These are phyloP conservation scores for Tragelaphus buxtoni DNA, from an alignment of 2,113 vertebrate genomes.

Conservation along the genomic window DNA sequence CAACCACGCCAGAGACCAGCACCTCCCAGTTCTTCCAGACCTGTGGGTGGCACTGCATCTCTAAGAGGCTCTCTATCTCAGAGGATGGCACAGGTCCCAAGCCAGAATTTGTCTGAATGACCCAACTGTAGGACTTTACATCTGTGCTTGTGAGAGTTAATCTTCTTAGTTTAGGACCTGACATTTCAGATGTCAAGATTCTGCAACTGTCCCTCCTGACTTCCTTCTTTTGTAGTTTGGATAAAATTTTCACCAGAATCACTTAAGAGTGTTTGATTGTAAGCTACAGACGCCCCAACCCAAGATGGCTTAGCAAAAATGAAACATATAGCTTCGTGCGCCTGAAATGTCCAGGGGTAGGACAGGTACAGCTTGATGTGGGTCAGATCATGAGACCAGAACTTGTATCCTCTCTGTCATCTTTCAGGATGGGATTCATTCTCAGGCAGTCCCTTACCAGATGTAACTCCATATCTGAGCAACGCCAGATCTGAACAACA, in stretches of 20 bases:
- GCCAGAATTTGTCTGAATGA: background rate
- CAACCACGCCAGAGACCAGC: background rate
- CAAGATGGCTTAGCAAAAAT: background rate
- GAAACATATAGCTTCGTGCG: rapidly evolving
- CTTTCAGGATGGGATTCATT: background rate
- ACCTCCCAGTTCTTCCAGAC: background rate
- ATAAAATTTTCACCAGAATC: background rate
- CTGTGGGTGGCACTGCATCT: background rate
- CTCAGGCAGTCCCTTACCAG: background rate
- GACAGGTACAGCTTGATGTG: background rate
- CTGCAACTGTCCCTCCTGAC: background rate
- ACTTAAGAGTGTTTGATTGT: background rate
- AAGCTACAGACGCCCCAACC: background rate
- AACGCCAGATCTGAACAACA: background rate
- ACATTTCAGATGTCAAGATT: background rate
- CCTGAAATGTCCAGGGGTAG: background rate
- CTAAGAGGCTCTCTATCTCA: background rate
- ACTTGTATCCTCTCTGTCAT: background rate
- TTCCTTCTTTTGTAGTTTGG: background rate
- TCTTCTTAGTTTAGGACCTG: background rate
- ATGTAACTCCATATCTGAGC: background rate
- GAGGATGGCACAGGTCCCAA: background rate
- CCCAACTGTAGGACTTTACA: background rate
- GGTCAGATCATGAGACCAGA: background rate
- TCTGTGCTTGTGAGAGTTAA: background rate